Percentiles rank a stretch among this genome's conserved stretches.
Evolutionary conservation across 2,797 vertebrate genomes (phyloP).

Genomic region (Gastrophryne carolinensis): DNA sequence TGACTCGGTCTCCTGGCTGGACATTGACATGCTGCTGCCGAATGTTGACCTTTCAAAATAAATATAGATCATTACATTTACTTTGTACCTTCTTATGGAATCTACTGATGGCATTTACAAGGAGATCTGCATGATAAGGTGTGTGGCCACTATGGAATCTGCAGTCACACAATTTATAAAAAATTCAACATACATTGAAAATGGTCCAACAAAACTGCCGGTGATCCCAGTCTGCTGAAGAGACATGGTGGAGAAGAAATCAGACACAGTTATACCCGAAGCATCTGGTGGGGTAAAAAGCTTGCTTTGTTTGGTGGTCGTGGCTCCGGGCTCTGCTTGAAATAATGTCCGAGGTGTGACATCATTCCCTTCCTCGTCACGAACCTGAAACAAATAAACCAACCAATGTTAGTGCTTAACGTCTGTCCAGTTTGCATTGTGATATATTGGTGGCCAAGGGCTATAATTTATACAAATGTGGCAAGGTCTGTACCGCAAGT

Average conservation of each 20-base stretch:
- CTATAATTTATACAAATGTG: too few relatives aligned
- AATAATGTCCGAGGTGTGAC: conserved; percentile 82
- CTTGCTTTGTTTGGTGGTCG: conserved; percentile 63
- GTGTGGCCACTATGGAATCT: too few relatives aligned
- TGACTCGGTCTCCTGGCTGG: conserved; percentile 65
- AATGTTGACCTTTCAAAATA: conserved; percentile 60
- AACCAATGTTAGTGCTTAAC: background rate
- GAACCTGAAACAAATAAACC: conserved; percentile 69
- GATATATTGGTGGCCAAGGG: too few relatives aligned
- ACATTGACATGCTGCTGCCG: conserved; percentile 71
- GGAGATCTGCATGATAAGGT: too few relatives aligned
- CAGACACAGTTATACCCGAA: conserved; percentile 61
- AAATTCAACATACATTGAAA: conserved; percentile 65
- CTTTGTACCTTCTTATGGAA: too few relatives aligned
- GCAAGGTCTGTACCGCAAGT: too few relatives aligned
- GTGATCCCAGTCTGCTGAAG: conserved; percentile 63
- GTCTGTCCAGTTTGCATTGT: background rate
- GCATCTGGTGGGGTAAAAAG: conserved; percentile 66
- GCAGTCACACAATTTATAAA: too few relatives aligned
- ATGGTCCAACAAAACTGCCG: conserved; percentile 67
- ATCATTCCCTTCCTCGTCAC: conserved; percentile 75
- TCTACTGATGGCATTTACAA: too few relatives aligned
- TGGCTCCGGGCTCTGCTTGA: conserved; percentile 62
- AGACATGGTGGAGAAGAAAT: conserved; percentile 61
- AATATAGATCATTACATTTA: too few relatives aligned